phyloP scores from a whole-genome alignment of 2,113 vertebrate species.

The Paradisaea rubra region DNA sequence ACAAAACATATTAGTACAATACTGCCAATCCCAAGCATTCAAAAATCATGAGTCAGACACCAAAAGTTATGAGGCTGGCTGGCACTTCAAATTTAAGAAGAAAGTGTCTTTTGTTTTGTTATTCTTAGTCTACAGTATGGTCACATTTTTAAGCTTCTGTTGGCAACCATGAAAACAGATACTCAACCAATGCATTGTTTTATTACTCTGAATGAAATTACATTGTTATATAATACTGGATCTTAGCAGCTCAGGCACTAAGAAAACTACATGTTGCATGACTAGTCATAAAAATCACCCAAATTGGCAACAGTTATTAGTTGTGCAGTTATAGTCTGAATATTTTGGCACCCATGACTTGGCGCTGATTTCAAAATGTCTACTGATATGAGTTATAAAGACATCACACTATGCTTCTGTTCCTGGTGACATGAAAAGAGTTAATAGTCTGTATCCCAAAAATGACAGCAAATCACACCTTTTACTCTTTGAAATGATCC shows the following conservation, averaged over 20 bases:
- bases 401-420: background rate
- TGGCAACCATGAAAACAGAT: background rate
- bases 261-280: background rate
- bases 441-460: background rate
- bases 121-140: background rate
- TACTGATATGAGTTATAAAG: background rate
- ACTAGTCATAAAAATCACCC: background rate
- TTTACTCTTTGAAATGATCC: constrained; percentile 33
- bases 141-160: background rate
- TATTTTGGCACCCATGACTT: background rate
- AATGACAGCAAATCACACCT: constrained; percentile 18
- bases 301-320: background rate
- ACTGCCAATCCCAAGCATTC: background rate
- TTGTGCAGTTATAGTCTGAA: background rate
- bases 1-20: background rate
- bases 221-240: background rate
- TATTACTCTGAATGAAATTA: background rate
- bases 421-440: background rate
- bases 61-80: background rate
- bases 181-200: background rate
- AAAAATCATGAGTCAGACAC: background rate
- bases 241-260: background rate
- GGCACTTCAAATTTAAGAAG: background rate
- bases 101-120: constrained; percentile 9
- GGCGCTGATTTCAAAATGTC: background rate